Percentiles rank a stretch among this genome's conserved stretches.
phyloP scores from a whole-genome alignment of 2,888 invertebrate genomes.

The Lepidocyrtoides sp. region DNA sequence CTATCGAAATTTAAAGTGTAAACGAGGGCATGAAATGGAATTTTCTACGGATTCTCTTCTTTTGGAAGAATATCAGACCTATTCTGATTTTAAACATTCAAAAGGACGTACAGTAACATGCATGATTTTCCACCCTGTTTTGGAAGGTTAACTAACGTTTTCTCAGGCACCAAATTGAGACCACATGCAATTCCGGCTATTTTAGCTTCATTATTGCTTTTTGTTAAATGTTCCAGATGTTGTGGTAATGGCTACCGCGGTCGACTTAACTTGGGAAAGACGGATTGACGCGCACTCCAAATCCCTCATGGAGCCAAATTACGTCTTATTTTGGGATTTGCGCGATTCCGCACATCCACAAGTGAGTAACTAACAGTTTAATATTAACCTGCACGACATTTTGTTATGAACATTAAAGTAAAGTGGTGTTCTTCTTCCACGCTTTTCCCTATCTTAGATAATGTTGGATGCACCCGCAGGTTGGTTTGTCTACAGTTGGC shows the following conservation, averaged over 20 bases:
- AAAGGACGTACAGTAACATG: constrained; percentile 81
- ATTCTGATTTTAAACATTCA: constrained; percentile 82
- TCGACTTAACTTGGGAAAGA: constrained; percentile 83
- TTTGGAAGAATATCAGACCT: constrained; percentile 83
- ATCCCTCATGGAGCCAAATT: constrained; percentile 83
- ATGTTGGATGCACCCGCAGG: constrained; percentile 84
- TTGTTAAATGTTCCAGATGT: constrained; percentile 76
- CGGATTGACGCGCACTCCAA: constrained; percentile 83
- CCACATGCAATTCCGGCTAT: no score
- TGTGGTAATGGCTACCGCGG: constrained; percentile 83
- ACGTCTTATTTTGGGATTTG: constrained; percentile 84
- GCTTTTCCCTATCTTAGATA: constrained; percentile 56
- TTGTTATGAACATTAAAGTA: background rate
- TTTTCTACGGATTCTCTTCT: constrained; percentile 83
- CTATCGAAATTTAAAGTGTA: constrained; percentile 82
- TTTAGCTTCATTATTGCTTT: background rate
- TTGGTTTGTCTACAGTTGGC: no score
- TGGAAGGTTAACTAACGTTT: constrained; percentile 81
- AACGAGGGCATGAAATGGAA: constrained; percentile 83
- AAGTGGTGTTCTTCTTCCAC: background rate
- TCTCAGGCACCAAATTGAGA: no score
- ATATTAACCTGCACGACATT: background rate
- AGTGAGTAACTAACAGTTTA: constrained; percentile 23
- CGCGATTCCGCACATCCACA: constrained; percentile 84
- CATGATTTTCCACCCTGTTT: constrained; percentile 84